Conservation (phyloP, 2,888 invertebrate species). For the Anorthoa munda region DNA sequence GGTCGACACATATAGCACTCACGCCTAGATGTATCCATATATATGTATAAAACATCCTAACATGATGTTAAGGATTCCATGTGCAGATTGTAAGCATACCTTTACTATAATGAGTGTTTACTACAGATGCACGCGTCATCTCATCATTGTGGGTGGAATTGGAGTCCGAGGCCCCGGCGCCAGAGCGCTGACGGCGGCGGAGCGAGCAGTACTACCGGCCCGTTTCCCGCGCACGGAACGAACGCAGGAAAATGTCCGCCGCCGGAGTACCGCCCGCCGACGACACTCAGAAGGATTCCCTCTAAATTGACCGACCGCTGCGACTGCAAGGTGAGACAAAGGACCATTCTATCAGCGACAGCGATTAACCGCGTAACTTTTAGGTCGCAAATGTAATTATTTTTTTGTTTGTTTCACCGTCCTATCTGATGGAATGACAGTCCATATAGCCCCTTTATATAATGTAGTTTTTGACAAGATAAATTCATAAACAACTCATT, state of each 20-base stretch:
- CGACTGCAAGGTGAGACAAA: constrained; percentile 32
- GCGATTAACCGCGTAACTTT: too few species aligned
- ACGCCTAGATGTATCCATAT: not conserved
- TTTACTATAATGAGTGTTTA: constrained; percentile 1
- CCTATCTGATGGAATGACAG: too few species aligned
- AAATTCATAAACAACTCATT: too few species aligned
- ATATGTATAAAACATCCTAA: too few species aligned
- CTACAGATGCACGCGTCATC: constrained; percentile 81
- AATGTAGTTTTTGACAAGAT: too few species aligned
- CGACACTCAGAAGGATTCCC: constrained; percentile 72
- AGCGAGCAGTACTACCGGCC: constrained; percentile 90
- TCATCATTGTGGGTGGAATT: constrained; percentile 88
- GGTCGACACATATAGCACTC: too few species aligned
- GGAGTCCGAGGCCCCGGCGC: constrained; percentile 83
- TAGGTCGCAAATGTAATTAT: too few species aligned
- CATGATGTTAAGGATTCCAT: not conserved
- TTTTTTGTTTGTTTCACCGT: too few species aligned
- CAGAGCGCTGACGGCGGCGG: constrained; percentile 89
- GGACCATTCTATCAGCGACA: too few species aligned
- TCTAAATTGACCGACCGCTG: constrained; percentile 68
- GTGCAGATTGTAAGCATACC: too few species aligned
- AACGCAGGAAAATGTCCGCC: constrained; percentile 88
- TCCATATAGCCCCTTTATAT: too few species aligned
- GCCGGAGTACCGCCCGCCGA: constrained; percentile 88
- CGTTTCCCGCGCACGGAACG: constrained; percentile 84